Conservation (phyloP, 2,888 invertebrate species). For the Horisme vitalbata region DNA sequence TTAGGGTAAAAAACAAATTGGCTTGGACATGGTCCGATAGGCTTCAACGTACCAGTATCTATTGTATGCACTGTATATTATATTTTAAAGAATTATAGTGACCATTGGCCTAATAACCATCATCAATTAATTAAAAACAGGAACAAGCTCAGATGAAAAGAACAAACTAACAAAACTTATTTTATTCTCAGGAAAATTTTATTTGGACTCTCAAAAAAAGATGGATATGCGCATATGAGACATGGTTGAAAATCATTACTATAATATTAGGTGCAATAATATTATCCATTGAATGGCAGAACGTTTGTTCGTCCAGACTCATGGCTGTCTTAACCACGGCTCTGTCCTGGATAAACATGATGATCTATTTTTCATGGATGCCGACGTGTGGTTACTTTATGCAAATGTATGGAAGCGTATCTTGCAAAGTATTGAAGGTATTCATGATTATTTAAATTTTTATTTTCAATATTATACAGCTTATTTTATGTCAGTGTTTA, state of each 20-base stretch:
- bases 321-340: conserved; percentile 78
- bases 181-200: conserved; percentile 74
- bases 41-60: too few species aligned
- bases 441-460: too few species aligned
- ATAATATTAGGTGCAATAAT: conserved; percentile 66
- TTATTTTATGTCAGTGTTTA: too few species aligned
- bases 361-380: conserved; percentile 81
- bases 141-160: too few species aligned
- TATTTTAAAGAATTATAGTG: too few species aligned
- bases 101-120: too few species aligned
- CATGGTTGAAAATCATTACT: conserved; percentile 81
- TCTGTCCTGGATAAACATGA: conserved; percentile 81
- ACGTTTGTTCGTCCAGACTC: conserved; percentile 71
- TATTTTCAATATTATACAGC: too few species aligned
- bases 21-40: too few species aligned
- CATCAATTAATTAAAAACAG: too few species aligned
- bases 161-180: too few species aligned
- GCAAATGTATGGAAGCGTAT: conserved; percentile 84
- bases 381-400: conserved; percentile 84
- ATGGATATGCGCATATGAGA: conserved; percentile 79
- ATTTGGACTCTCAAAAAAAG: conserved; percentile 73
- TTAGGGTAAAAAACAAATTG: too few species aligned
- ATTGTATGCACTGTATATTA: too few species aligned
- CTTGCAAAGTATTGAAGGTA: conserved; percentile 81
- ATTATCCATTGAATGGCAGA: conserved; percentile 43